Percentiles rank a stretch among this genome's conserved stretches.
Evolutionary conservation across 2,888 invertebrate genomes (phyloP).

Genomic region (Eurytoma adleriae): DNA sequence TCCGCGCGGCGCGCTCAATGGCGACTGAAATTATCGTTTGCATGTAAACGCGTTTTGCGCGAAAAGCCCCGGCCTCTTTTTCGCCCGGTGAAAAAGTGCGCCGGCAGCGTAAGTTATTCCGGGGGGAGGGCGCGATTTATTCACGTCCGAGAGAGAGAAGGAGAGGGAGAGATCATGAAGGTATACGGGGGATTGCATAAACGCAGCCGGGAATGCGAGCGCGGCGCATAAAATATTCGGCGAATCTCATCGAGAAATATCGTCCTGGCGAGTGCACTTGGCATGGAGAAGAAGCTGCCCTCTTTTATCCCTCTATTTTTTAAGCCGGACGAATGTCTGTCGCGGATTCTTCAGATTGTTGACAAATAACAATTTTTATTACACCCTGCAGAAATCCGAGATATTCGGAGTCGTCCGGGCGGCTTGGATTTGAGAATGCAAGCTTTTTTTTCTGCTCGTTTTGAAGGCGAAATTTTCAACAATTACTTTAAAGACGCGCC

Average conservation of each 20-base stretch:
- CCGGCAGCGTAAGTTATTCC: neutral
- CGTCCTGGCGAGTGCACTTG: neutral
- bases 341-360: neutral
- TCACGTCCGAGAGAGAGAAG: neutral
- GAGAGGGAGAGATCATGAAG: neutral
- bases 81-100: neutral
- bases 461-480: neutral
- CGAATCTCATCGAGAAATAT: conserved; percentile 12
- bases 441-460: neutral
- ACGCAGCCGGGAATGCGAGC: no score
- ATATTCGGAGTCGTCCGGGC: no score
- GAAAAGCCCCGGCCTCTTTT: neutral
- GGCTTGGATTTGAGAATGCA: no score
- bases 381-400: no score
- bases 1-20: neutral
- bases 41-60: neutral
- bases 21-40: neutral
- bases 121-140: conserved; percentile 16
- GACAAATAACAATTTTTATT: neutral
- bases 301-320: neutral
- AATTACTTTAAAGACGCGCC: conserved; percentile 10
- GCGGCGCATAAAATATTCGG: conserved; percentile 13
- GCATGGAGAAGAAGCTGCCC: neutral
- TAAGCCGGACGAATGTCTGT: neutral
- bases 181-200: no score